Percentiles rank a stretch among this genome's conserved stretches.
Conservation (phyloP, 2,113 vertebrate species). For the Ptychochromis oligacanthus region DNA sequence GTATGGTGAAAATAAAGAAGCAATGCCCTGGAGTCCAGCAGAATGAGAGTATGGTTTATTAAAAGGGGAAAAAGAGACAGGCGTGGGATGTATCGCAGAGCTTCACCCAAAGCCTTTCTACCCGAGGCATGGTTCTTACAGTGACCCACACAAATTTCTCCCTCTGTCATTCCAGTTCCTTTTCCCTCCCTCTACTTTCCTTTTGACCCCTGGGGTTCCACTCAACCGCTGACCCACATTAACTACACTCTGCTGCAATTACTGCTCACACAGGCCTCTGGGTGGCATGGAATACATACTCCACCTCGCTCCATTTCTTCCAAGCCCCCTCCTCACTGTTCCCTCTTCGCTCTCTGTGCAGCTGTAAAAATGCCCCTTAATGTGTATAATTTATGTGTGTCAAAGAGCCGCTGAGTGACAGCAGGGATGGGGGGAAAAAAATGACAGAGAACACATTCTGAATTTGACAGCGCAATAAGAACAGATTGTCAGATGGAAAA, state of each 20-base stretch:
- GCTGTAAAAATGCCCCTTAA: constrained; percentile 48
- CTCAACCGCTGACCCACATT: constrained; percentile 61
- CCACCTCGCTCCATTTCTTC: not conserved
- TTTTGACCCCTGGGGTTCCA: constrained; percentile 45
- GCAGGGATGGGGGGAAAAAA: constrained; percentile 7
- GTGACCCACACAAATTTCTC: not conserved
- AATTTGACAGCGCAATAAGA: constrained; percentile 52
- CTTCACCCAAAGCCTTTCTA: constrained; percentile 31
- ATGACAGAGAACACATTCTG: constrained; percentile 24
- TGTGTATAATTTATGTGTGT: constrained; percentile 57
- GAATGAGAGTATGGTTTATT: constrained; percentile 34
- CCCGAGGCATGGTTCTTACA: constrained; percentile 13
- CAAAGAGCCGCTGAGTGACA: constrained; percentile 51
- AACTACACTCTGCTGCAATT: constrained; percentile 63
- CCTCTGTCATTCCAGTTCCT: not conserved
- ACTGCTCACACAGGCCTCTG: constrained; percentile 51
- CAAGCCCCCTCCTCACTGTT: not conserved
- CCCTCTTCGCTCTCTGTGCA: constrained; percentile 11
- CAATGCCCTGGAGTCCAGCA: not conserved
- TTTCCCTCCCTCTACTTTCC: not conserved
- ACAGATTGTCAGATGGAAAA: constrained; percentile 50
- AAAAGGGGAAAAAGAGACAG: not conserved
- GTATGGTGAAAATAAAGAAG: not conserved
- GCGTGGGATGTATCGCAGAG: constrained; percentile 3
- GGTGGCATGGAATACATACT: constrained; percentile 26